Evolutionary conservation across 2,888 invertebrate genomes (phyloP).

Genomic region (Cryptocephalus primarius): DNA sequence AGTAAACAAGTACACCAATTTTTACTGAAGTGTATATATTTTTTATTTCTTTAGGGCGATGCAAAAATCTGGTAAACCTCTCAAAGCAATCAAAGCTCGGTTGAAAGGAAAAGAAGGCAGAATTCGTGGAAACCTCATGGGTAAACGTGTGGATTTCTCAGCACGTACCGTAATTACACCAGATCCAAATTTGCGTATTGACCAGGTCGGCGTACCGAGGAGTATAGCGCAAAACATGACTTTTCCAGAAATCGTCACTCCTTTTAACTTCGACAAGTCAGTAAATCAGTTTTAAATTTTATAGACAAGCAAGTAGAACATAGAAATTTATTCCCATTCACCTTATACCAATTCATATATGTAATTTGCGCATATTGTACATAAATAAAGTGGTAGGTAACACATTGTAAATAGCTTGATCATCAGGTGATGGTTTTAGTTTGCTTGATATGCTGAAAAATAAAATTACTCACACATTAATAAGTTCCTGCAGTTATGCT

Average conservation of each 20-base stretch:
- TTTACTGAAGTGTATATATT: not conserved
- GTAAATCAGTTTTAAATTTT: conserved; percentile 13
- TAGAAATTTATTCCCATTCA: too few relatives aligned
- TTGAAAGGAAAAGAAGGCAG: conserved; percentile 98
- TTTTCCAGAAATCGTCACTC: conserved; percentile 98
- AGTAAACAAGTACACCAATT: not conserved
- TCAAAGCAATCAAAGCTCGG: conserved; percentile 95
- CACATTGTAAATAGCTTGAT: too few relatives aligned
- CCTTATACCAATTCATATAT: too few relatives aligned
- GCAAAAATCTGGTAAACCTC: conserved; percentile 97
- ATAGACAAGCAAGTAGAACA: too few relatives aligned
- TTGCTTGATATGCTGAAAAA: too few relatives aligned
- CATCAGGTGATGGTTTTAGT: too few relatives aligned
- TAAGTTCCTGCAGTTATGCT: too few relatives aligned
- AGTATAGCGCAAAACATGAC: conserved; percentile 98
- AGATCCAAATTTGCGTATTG: conserved; percentile 88
- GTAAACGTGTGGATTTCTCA: conserved; percentile 99
- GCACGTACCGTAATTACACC: conserved; percentile 98
- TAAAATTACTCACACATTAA: too few relatives aligned
- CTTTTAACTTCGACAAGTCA: conserved; percentile 94
- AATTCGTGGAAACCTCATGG: conserved; percentile 99
- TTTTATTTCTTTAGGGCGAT: conserved; percentile 60
- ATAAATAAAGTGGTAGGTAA: too few relatives aligned
- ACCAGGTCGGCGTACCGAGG: conserved; percentile 95
- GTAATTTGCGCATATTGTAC: too few relatives aligned